These are phyloP conservation scores for Catajapyx aquilonaris DNA, from an alignment of 1,140 invertebrate genomes.

Conservation along the genomic window DNA sequence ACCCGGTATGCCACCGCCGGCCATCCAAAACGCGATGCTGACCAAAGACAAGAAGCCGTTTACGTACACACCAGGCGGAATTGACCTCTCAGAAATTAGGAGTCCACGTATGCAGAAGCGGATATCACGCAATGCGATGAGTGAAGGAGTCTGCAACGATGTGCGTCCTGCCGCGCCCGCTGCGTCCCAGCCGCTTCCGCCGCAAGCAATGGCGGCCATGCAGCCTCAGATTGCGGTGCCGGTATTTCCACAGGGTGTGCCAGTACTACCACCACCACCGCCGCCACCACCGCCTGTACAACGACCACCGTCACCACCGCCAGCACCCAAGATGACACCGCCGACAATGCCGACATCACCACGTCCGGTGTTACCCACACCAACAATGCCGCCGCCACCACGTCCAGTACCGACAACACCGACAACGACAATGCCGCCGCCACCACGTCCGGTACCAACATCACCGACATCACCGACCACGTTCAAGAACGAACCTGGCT, in stretches of 20 bases:
- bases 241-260: slow-evolving; percentile 34
- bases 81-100: slow-evolving; percentile 72
- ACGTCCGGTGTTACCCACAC: not conserved
- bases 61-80: slow-evolving; percentile 77
- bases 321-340: slow-evolving; percentile 9
- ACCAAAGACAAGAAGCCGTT: slow-evolving; percentile 90
- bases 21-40: slow-evolving; percentile 82
- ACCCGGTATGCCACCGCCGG: slow-evolving; percentile 65
- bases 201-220: slow-evolving; percentile 28
- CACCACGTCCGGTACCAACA: slow-evolving; percentile 1
- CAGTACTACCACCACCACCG: slow-evolving; percentile 23
- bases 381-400: slow-evolving; percentile 3
- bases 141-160: slow-evolving; percentile 26
- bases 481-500: slow-evolving; percentile 9
- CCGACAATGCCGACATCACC: not conserved
- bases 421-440: slow-evolving; percentile 1
- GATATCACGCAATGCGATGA: slow-evolving; percentile 35
- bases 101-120: slow-evolving; percentile 73
- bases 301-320: slow-evolving; percentile 7
- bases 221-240: slow-evolving; percentile 44
- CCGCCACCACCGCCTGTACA: slow-evolving; percentile 18
- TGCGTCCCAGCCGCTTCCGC: slow-evolving; percentile 20
- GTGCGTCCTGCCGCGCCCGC: slow-evolving; percentile 18
- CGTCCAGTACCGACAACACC: not conserved
- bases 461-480: slow-evolving; percentile 3